phyloP scores from a whole-genome alignment of 1,140 invertebrate species.

The Ceratitis capitata region DNA sequence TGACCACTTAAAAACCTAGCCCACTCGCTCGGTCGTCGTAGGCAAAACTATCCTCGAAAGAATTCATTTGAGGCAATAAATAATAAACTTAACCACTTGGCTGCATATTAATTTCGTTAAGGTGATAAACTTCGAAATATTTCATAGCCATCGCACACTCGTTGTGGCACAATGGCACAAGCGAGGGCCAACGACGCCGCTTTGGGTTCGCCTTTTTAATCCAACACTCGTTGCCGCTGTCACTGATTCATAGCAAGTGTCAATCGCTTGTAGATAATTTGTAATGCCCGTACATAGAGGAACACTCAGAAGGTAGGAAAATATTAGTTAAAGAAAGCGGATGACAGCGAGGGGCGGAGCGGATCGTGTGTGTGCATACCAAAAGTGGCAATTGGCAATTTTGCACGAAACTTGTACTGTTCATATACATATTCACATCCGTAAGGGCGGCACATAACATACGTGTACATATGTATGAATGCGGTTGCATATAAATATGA shows the following conservation, averaged over 20 bases:
- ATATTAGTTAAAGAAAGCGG: background rate
- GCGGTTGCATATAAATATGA: background rate
- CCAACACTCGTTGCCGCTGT: background rate
- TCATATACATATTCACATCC: background rate
- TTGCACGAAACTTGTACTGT: background rate
- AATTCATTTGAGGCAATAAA: constrained; percentile 1
- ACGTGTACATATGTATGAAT: background rate
- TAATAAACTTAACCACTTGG: constrained; percentile 18
- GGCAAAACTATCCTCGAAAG: background rate
- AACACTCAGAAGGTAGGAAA: background rate
- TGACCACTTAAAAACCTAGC: background rate
- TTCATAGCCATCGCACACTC: background rate
- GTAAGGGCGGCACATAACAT: background rate
- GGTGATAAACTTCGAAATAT: constrained; percentile 13
- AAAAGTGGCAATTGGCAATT: background rate
- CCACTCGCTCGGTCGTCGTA: no score
- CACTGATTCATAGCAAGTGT: constrained; percentile 13
- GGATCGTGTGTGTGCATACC: background rate
- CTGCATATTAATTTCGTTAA: constrained; percentile 25
- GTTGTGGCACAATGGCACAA: no score
- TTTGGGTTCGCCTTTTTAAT: background rate
- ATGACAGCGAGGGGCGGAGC: background rate
- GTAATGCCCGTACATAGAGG: background rate
- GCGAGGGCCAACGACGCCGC: no score
- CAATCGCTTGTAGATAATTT: constrained; percentile 10